These are phyloP conservation scores for Coelopa frigida DNA, from an alignment of 1,140 invertebrate genomes.

Conservation along the genomic window DNA sequence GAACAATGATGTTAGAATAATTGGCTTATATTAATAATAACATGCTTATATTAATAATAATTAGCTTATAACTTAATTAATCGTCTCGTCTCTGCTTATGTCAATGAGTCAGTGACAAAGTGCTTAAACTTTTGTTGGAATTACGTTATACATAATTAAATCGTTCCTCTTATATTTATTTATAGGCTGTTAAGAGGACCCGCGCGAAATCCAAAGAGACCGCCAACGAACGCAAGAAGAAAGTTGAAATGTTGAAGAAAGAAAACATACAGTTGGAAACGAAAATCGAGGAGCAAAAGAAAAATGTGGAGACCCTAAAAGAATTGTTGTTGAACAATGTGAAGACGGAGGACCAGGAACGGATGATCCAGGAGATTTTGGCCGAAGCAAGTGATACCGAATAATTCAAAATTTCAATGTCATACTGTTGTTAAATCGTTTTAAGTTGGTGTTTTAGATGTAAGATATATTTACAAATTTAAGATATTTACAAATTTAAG, in stretches of 20 bases:
- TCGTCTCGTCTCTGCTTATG: neutral
- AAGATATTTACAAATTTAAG: too few species aligned
- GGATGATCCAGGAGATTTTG: conserved; percentile 28
- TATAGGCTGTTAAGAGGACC: conserved; percentile 37
- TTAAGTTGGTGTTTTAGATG: too few species aligned
- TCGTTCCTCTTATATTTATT: conserved; percentile 14
- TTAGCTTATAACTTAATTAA: neutral
- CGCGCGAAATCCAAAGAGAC: conserved; percentile 35
- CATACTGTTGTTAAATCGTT: too few species aligned
- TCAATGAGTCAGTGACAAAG: too few species aligned
- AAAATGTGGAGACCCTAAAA: conserved; percentile 22
- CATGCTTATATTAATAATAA: neutral
- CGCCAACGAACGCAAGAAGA: conserved; percentile 29
- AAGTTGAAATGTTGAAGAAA: conserved; percentile 28
- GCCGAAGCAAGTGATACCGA: conserved; percentile 20
- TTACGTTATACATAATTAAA: conserved; percentile 6
- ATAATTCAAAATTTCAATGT: too few species aligned
- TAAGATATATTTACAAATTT: too few species aligned
- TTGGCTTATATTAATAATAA: conserved; percentile 3
- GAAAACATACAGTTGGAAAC: conserved; percentile 25
- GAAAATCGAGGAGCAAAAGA: conserved; percentile 23
- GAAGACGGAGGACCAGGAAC: conserved; percentile 24
- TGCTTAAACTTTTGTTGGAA: neutral
- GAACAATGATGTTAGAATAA: conserved; percentile 36
- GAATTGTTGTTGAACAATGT: conserved; percentile 28